Conservation (phyloP, 1,140 invertebrate genomes). For the Coenobita brevimanus region DNA sequence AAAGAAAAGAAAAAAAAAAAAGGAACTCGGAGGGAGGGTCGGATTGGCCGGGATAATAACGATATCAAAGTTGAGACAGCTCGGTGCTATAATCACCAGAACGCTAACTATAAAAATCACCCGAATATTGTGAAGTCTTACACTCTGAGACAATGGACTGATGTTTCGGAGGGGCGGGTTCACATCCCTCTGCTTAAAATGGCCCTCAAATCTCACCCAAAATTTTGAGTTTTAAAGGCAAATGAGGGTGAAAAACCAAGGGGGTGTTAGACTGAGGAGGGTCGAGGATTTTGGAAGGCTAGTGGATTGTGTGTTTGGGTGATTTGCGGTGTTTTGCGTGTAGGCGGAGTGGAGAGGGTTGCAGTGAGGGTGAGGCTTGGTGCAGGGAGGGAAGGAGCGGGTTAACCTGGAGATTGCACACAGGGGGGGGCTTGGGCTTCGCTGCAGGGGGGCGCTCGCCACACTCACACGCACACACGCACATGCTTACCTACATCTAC, state of each 20-base stretch:
- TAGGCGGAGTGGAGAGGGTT: constrained; percentile 31
- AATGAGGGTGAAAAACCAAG: too few relatives aligned
- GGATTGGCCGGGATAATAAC: constrained; percentile 47
- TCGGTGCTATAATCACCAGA: constrained; percentile 59
- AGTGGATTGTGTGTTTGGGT: background rate
- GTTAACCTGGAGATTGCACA: constrained; percentile 56
- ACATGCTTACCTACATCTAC: background rate
- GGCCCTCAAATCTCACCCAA: background rate
- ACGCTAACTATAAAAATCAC: constrained; percentile 60
- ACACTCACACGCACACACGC: constrained; percentile 19
- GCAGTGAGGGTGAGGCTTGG: constrained; percentile 25
- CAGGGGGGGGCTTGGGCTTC: constrained; percentile 46
- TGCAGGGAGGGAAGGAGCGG: constrained; percentile 17
- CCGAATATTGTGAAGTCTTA: constrained; percentile 46
- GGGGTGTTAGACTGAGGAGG: background rate
- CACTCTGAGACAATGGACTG: constrained; percentile 47
- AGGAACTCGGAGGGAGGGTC: background rate
- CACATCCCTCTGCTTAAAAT: background rate
- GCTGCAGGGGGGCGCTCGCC: constrained; percentile 24
- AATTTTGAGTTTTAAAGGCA: background rate
- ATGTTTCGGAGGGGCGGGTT: background rate
- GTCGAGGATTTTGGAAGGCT: background rate
- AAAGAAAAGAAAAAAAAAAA: too few relatives aligned
- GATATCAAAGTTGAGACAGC: constrained; percentile 57
- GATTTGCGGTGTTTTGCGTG: background rate